These are phyloP conservation scores for Smittia aterrima DNA, from an alignment of 2,888 invertebrate species.

Conservation along the genomic window DNA sequence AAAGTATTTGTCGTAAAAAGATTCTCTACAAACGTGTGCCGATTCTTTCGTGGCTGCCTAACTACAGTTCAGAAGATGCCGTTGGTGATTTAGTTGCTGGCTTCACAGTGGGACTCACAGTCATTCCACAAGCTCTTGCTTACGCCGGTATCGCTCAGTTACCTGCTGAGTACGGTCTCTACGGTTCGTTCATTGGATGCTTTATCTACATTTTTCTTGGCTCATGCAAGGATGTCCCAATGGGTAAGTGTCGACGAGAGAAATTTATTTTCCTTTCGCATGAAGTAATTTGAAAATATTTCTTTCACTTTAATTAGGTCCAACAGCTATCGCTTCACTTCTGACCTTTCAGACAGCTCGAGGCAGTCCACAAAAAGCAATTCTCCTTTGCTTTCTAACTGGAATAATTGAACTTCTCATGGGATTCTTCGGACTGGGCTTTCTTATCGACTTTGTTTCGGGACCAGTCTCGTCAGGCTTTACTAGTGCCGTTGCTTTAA, in stretches of 20 bases:
- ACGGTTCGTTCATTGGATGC: conserved; percentile 87
- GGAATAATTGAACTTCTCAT: conserved; percentile 76
- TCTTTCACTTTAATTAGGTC: conserved; percentile 55
- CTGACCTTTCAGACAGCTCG: conserved; percentile 77
- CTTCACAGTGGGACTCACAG: conserved; percentile 69
- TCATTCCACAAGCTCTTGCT: conserved; percentile 76
- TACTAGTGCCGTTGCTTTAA: conserved; percentile 84
- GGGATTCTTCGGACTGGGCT: conserved; percentile 81
- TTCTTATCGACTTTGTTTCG: conserved; percentile 85
- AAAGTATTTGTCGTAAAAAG: conserved; percentile 64
- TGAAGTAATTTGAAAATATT: too few species aligned
- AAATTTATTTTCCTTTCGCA: too few species aligned
- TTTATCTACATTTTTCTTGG: conserved; percentile 87
- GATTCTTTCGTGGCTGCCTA: conserved; percentile 74
- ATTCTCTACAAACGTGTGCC: conserved; percentile 73
- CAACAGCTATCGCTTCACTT: conserved; percentile 87
- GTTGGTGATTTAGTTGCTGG: conserved; percentile 88
- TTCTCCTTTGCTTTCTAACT: conserved; percentile 71
- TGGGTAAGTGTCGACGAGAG: too few species aligned
- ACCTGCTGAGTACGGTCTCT: conserved; percentile 81
- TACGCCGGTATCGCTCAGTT: conserved; percentile 78
- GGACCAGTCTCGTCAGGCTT: conserved; percentile 87
- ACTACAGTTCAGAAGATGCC: conserved; percentile 69
- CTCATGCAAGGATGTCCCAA: conserved; percentile 87
- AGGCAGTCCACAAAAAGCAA: conserved; percentile 63